Percentiles rank a stretch among this genome's conserved stretches.
Evolutionary conservation across 2,888 invertebrate species (phyloP).

Genomic region (Euphydryas editha): DNA sequence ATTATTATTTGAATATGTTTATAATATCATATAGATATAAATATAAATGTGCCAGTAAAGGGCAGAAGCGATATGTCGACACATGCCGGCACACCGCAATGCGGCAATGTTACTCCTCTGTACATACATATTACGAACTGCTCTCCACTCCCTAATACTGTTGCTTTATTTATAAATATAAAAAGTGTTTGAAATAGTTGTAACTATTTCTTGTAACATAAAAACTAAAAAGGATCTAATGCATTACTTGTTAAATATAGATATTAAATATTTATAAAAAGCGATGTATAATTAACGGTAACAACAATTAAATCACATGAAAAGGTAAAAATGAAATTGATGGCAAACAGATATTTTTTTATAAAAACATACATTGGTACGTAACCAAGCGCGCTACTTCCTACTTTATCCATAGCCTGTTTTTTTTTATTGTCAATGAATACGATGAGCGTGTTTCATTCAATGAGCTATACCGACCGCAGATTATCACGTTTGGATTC

Average conservation of each 20-base stretch:
- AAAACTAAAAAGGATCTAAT: no score
- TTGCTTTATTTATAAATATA: conserved; percentile 61
- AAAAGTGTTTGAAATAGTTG: conserved; percentile 49
- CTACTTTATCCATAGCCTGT: conserved; percentile 23
- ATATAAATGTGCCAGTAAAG: conserved; percentile 64
- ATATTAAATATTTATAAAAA: no score
- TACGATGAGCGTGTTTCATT: conserved; percentile 37
- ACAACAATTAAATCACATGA: not conserved
- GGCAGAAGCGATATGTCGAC: conserved; percentile 78
- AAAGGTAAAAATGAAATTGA: not conserved
- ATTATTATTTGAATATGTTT: not conserved
- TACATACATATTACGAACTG: conserved; percentile 71
- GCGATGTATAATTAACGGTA: not conserved
- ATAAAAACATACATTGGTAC: conserved; percentile 14
- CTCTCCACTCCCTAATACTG: conserved; percentile 66
- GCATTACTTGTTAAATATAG: no score
- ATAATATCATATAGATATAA: conserved; percentile 51
- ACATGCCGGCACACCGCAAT: conserved; percentile 77
- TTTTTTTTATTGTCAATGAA: conserved; percentile 34
- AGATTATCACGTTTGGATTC: conserved; percentile 44
- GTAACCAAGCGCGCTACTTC: not conserved
- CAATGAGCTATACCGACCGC: conserved; percentile 42
- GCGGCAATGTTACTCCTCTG: conserved; percentile 77
- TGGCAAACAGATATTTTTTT: not conserved
- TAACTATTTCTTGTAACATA: not conserved